Evolutionary conservation across 2,113 vertebrate genomes (phyloP).

Genomic region (Siniperca chuatsi): DNA sequence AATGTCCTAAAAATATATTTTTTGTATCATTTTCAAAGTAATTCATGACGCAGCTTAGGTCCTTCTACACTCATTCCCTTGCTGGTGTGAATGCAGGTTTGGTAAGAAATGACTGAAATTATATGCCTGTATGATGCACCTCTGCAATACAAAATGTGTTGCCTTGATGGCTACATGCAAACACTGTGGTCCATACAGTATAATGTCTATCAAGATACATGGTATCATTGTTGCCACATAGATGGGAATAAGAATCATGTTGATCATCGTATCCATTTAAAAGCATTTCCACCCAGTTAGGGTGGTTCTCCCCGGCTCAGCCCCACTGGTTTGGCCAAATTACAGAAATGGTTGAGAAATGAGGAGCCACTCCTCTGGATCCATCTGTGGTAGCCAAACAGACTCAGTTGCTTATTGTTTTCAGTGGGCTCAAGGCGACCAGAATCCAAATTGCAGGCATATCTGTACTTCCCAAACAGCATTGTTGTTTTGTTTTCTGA

Average conservation of each 20-base stretch:
- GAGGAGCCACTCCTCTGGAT: constrained; percentile 47
- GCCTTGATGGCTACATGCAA: neutral
- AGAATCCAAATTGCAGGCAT: constrained; percentile 39
- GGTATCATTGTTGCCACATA: neutral
- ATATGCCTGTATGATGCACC: neutral
- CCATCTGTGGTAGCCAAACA: constrained; percentile 42
- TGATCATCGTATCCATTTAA: constrained; percentile 10
- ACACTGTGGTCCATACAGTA: neutral
- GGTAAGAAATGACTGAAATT: neutral
- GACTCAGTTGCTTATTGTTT: constrained; percentile 50
- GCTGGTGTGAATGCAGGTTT: neutral
- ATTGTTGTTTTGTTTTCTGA: constrained; percentile 44
- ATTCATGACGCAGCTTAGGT: neutral
- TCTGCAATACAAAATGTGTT: neutral
- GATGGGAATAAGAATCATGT: constrained; percentile 10
- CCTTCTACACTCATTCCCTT: neutral
- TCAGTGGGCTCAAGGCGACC: constrained; percentile 29
- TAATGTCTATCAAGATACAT: neutral
- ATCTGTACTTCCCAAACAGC: constrained; percentile 29
- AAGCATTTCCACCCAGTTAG: constrained; percentile 50
- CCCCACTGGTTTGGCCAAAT: constrained; percentile 54
- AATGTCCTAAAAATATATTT: neutral
- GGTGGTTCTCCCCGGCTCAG: constrained; percentile 31
- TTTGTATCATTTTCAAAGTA: neutral
- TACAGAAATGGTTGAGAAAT: constrained; percentile 60